These are phyloP conservation scores for human DNA, from an alignment of 2,113 vertebrate genomes.

Conservation along the genomic window DNA sequence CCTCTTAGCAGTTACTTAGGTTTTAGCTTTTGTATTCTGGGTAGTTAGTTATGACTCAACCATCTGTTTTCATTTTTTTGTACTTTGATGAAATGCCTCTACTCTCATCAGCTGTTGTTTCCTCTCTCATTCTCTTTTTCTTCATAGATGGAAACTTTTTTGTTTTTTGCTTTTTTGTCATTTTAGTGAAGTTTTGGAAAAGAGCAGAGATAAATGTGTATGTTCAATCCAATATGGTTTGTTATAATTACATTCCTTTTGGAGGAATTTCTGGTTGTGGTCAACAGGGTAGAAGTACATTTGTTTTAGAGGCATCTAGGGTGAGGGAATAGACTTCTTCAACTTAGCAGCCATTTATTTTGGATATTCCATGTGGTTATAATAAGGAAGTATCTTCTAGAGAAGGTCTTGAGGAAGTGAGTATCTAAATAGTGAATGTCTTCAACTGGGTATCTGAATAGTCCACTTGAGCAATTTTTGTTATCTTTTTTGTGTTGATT, in stretches of 20 bases:
- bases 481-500: neutral
- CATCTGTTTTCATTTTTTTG: neutral
- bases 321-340: neutral
- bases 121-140: neutral
- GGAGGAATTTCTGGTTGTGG: neutral
- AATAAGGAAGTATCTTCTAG: neutral
- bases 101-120: neutral
- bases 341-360: constrained; percentile 26
- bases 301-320: neutral
- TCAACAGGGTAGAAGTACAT: neutral
- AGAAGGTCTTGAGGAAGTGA: neutral
- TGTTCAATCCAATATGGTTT: neutral
- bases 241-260: neutral
- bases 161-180: neutral
- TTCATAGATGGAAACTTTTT: neutral
- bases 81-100: neutral
- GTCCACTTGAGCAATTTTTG: neutral
- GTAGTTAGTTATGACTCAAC: neutral
- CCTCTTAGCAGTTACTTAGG: neutral
- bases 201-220: neutral
- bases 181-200: neutral
- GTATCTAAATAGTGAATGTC: neutral
- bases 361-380: neutral
- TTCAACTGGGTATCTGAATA: neutral
- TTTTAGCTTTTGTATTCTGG: neutral